phyloP scores from a whole-genome alignment of 2,888 invertebrate genomes.

The Salpingus planirostris region DNA sequence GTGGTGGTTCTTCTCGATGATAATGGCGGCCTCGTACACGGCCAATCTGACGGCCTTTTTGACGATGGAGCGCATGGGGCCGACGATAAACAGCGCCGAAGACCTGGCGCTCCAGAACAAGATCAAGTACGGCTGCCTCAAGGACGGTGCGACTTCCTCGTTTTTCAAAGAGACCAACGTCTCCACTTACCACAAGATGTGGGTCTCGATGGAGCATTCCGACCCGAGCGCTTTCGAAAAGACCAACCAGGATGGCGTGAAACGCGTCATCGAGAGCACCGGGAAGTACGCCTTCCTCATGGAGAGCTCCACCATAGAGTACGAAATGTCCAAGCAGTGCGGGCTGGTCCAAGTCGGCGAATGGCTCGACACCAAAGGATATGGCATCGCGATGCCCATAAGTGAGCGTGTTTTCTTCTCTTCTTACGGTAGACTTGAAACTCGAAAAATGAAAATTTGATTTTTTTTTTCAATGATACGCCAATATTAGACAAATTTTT shows the following conservation, averaged over 20 bases:
- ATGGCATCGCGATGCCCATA: conserved; percentile 85
- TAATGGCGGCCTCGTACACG: conserved; percentile 88
- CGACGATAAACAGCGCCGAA: conserved; percentile 83
- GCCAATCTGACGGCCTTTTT: conserved; percentile 91
- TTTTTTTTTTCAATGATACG: no score
- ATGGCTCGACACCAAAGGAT: conserved; percentile 82
- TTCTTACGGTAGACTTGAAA: conserved; percentile 1
- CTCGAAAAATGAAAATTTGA: conserved; percentile 1
- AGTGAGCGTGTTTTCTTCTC: conserved; percentile 57
- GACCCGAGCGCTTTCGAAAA: conserved; percentile 75
- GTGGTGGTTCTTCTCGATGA: conserved; percentile 90
- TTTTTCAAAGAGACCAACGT: conserved; percentile 92
- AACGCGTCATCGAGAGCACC: conserved; percentile 70
- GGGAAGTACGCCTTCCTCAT: conserved; percentile 87
- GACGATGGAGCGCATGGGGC: conserved; percentile 82
- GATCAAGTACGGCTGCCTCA: conserved; percentile 91
- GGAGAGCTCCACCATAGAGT: conserved; percentile 94
- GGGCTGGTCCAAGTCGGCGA: conserved; percentile 75
- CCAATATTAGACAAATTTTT: no score
- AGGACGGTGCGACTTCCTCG: conserved; percentile 77
- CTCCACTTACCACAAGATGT: conserved; percentile 85
- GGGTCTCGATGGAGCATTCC: conserved; percentile 81
- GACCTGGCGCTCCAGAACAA: conserved; percentile 90
- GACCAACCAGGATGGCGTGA: conserved; percentile 79
- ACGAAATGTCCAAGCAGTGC: conserved; percentile 77